A percentile compares a stretch with the other conserved stretches of the same genome.
Conservation (phyloP, 2,888 invertebrate species). For the Fragum sueziense region DNA sequence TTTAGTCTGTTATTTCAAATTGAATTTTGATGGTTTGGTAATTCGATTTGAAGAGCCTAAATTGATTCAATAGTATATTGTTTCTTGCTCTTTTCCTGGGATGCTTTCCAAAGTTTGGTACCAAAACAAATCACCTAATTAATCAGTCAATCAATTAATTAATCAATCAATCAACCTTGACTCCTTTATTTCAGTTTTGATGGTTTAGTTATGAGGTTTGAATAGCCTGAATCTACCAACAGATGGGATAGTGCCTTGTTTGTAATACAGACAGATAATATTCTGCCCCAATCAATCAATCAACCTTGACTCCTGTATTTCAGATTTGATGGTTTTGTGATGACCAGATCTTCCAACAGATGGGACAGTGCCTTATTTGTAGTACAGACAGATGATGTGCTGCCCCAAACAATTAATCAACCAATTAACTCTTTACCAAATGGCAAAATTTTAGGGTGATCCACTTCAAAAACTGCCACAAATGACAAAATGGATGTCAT, state of each 20-base stretch:
- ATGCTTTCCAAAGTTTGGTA: too few species aligned
- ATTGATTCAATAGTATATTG: conserved; percentile 96
- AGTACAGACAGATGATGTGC: conserved; percentile 88
- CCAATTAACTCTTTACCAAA: too few species aligned
- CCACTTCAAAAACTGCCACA: too few species aligned
- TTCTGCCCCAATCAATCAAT: too few species aligned
- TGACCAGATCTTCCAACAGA: conserved; percentile 92
- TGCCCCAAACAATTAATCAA: too few species aligned
- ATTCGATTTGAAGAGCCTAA: conserved; percentile 95
- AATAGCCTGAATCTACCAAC: conserved; percentile 93
- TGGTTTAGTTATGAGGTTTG: conserved; percentile 91
- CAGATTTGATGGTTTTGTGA: conserved; percentile 90
- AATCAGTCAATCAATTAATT: too few species aligned
- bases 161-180: too few species aligned
- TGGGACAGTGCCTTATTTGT: conserved; percentile 97
- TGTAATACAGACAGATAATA: conserved; percentile 88
- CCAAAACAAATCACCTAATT: too few species aligned
- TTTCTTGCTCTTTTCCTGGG: conserved; percentile 91
- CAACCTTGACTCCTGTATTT: too few species aligned
- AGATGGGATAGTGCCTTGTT: conserved; percentile 98
- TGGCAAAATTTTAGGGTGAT: too few species aligned
- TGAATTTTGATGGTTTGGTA: conserved; percentile 90
- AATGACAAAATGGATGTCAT: too few species aligned
- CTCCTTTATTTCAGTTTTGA: conserved; percentile 87
- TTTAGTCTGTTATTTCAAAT: too few species aligned